Conservation (phyloP, 2,797 vertebrate species). For the Acanthurus lineatus region DNA sequence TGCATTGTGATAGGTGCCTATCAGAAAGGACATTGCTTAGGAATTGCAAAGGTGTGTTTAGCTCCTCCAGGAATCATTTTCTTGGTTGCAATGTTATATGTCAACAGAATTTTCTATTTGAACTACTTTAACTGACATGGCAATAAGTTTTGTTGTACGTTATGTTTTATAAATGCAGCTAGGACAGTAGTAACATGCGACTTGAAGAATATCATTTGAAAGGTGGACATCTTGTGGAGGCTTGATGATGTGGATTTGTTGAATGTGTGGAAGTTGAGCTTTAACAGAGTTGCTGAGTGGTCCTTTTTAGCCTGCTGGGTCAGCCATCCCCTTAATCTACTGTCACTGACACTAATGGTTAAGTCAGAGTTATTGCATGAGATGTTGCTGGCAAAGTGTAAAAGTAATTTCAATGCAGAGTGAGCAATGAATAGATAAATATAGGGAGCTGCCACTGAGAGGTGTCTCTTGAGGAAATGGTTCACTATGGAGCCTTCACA, state of each 20-base stretch:
- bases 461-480: neutral
- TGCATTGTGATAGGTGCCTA: neutral
- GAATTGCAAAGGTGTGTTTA: neutral
- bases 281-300: neutral
- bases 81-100: neutral
- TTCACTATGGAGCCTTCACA: neutral
- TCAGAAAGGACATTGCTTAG: neutral
- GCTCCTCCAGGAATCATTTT: neutral
- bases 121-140: neutral
- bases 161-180: neutral
- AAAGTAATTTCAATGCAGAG: constrained; percentile 6
- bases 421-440: neutral
- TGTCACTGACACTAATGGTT: neutral
- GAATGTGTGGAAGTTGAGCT: neutral
- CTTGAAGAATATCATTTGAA: neutral
- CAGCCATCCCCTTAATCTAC: constrained; percentile 2
- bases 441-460: neutral
- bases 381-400: constrained; percentile 8
- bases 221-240: neutral
- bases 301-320: constrained; percentile 11
- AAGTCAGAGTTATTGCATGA: constrained; percentile 10
- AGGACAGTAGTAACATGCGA: neutral
- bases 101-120: neutral
- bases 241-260: constrained; percentile 7
- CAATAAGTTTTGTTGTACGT: neutral